Base-by-base conservation (phyloP, 2,888 invertebrate genomes). In the Mallateleia sp. region DNA sequence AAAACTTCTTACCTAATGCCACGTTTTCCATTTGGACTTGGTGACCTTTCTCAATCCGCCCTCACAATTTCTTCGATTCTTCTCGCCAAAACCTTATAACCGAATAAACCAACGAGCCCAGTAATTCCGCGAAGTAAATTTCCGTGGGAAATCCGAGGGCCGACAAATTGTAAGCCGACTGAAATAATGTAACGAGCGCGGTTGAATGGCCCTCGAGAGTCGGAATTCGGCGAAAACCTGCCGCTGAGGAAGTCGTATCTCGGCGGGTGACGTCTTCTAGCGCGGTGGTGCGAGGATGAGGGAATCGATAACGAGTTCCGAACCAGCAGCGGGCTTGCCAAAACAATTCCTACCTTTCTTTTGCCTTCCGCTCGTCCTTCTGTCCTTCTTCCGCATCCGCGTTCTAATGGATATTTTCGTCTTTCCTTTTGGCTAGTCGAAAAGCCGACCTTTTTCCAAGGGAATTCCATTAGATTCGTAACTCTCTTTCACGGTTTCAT, bases 101-200 rank as follows among this genome's bases (percentile, higher is more conserved):
- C 28, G 45, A 52, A 38, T 24, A 34, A 67, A 52, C 34, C 20
- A n/a, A 38, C n/a, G 24, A 34, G 47, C 18, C 52, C 11, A 11
- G 38, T 38, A 38, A 67, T 67, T 52, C 52, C 38, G 52, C 54
- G 42, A 25, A 38, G 69, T 69, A 56, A 69, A 67, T 67, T 72
- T 72, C 72, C 72, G 28, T 14, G 58, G 58, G 72, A 72, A 72
- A 72, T 47, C 72, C 72, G 58, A 72, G 58, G 32, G 22, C n/a
- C 32, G 58, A 58, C 58, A 72, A 72, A 72, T 72, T 72, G 58
- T 72, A 72, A 72, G 72, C 52, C 58, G 45, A 7, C 45, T 47
- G 72, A 74, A 74, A 62, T 74, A 74, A 74, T 62, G 74, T 74
- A 60, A 74, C 60, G 60, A 74, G 74, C 50, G 20, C 32, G 64